A percentile compares a stretch with the other conserved stretches of the same genome.
Evolutionary conservation across 2,888 invertebrate genomes (phyloP).

Genomic region (Taenaris catops): DNA sequence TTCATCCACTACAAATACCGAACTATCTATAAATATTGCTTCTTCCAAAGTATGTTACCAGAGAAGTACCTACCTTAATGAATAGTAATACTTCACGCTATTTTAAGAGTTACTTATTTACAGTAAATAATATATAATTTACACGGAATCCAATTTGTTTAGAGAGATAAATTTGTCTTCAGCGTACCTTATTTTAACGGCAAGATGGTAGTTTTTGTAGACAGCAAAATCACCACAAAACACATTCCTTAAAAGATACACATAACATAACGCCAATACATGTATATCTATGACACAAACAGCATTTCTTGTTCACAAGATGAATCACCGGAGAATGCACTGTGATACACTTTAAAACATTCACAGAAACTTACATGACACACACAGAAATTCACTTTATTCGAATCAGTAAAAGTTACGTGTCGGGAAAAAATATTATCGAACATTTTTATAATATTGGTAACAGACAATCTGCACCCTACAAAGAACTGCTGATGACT

Average conservation of each 20-base stretch:
- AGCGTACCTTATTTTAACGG: constrained; percentile 19
- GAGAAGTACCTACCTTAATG: no score
- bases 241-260: constrained; percentile 44
- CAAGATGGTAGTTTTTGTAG: constrained; percentile 15
- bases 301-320: constrained; percentile 66
- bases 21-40: no score
- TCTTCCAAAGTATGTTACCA: no score
- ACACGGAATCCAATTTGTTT: no score
- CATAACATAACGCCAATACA: constrained; percentile 49
- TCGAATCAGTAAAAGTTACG: no score
- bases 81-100: no score
- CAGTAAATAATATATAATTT: no score
- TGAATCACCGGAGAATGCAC: constrained; percentile 75
- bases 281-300: constrained; percentile 49
- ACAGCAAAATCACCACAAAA: constrained; percentile 38
- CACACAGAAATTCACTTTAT: no score
- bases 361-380: constrained; percentile 41
- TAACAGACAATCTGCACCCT: constrained; percentile 85
- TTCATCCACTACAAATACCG: no score
- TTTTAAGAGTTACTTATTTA: no score
- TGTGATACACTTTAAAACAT: constrained; percentile 43
- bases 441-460: constrained; percentile 94
- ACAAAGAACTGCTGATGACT: constrained; percentile 84
- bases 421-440: constrained; percentile 88
- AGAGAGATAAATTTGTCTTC: no score